Percentiles rank a stretch among this genome's conserved stretches.
Conservation (phyloP, 2,113 vertebrate species). For the Pontoporia blainvillei region DNA sequence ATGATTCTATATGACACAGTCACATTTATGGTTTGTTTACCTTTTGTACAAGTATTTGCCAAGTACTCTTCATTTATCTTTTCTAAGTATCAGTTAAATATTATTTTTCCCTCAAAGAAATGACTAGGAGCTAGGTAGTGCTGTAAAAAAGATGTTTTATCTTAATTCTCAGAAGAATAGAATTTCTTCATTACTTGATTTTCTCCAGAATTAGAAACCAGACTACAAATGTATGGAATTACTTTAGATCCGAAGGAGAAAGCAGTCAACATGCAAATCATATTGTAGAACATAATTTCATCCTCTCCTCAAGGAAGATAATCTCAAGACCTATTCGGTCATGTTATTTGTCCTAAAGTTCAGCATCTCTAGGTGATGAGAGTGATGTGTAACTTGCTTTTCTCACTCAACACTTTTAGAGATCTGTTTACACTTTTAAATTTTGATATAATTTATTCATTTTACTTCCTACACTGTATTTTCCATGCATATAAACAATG, state of each 20-base stretch:
- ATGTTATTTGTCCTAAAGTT: not conserved
- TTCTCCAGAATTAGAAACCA: not conserved
- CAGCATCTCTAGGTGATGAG: not conserved
- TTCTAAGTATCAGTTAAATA: conserved; percentile 33
- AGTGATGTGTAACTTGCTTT: not conserved
- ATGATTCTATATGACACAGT: conserved; percentile 32
- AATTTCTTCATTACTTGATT: not conserved
- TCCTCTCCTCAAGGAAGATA: not conserved
- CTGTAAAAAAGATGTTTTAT: not conserved
- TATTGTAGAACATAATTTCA: not conserved
- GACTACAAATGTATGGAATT: not conserved
- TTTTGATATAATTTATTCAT: not conserved
- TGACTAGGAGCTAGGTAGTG: not conserved
- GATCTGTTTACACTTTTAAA: not conserved
- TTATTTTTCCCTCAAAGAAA: not conserved
- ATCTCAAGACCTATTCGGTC: not conserved
- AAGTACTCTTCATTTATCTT: not conserved
- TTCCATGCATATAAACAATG: not conserved
- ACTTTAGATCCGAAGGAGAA: not conserved
- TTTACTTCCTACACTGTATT: not conserved
- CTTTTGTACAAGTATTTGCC: conserved; percentile 26
- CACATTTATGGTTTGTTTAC: conserved; percentile 51
- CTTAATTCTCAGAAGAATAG: not conserved
- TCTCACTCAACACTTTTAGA: not conserved
- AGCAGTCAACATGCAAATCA: not conserved